Conservation (phyloP, 2,113 vertebrate species). For the Trichomycterus rosablanca region DNA sequence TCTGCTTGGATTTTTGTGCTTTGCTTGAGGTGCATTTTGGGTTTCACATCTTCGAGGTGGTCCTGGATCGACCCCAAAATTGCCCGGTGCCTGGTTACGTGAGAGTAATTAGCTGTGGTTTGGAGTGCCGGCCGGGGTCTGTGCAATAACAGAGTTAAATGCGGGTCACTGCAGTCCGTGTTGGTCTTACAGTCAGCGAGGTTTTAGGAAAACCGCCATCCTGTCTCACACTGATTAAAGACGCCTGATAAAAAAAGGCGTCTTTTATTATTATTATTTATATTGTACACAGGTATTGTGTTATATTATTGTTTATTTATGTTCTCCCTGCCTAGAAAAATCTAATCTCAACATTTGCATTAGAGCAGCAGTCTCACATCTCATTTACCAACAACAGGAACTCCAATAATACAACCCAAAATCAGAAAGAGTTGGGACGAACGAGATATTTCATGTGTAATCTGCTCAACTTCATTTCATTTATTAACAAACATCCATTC, state of each 20-base stretch:
- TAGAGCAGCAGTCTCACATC: too few relatives aligned
- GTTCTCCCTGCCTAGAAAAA: too few relatives aligned
- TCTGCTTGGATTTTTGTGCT: constrained; percentile 33
- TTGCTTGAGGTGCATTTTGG: constrained; percentile 24
- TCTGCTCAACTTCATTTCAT: too few relatives aligned
- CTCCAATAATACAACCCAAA: too few relatives aligned
- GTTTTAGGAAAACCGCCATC: constrained; percentile 14
- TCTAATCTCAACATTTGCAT: too few relatives aligned
- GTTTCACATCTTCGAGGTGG: constrained; percentile 71
- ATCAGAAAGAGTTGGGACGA: too few relatives aligned
- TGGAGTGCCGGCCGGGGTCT: constrained; percentile 56
- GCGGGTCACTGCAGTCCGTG: constrained; percentile 50
- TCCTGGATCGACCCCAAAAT: constrained; percentile 80
- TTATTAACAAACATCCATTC: too few relatives aligned
- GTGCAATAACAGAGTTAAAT: constrained; percentile 61
- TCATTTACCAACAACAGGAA: too few relatives aligned
- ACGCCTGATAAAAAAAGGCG: not conserved
- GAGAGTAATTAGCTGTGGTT: constrained; percentile 86
- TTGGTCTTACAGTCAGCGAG: constrained; percentile 16
- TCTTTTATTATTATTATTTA: too few relatives aligned
- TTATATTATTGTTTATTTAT: too few relatives aligned
- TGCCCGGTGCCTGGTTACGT: constrained; percentile 76
- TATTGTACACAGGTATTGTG: too few relatives aligned
- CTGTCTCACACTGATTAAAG: constrained; percentile 1
- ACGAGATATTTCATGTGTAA: too few relatives aligned